Evolutionary conservation across 2,113 vertebrate genomes (phyloP), one percentile per base, ranked within the genome.

Genomic region (Neolamprologus longior): DNA sequence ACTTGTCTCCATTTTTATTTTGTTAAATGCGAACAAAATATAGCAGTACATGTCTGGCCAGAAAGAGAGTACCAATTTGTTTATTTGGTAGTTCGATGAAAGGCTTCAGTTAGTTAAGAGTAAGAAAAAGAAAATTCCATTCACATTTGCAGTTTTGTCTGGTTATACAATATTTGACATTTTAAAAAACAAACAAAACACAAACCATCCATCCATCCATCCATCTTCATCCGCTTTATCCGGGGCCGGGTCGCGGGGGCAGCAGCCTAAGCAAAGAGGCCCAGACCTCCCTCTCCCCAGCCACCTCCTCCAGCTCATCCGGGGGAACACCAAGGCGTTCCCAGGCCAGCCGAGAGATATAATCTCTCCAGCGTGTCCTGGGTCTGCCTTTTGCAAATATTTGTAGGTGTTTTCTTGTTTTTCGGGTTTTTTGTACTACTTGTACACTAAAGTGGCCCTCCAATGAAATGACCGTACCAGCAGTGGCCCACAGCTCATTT

Each of bases 131-230:
- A 37, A 66, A 37, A 66, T 66, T 66, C 10, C 2, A 3, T 66
- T 66, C 33, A 66, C 19, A n/a, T 66, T n/a, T 66, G 33, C 61
- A 37, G 61, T 66, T 66, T 66, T 66, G 33, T 66, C 61, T 66
- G 19, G 61, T 21, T n/a, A 21, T 37, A 21, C 61, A 66, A 66
- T 66, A 37, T 21, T 66, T 8, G 10, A 37, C 7, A 37, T 21
- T 66, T 66, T 8, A 37, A 66, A 66, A 66, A 66, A 66, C 17
- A 66, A 37, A 66, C 33, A 37, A 66, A 66, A 66, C 33, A 37
- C 61, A 61, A 61, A 37, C 2, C 24, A 26, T 26, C 24, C 24
- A 26, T 26, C 2, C 24, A 24, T 24, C 24, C 24, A 24, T 24
- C 24, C 24, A 26, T 26, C 24, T 26, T 26, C 24, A 26, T 26